A percentile compares a stretch with the other conserved stretches of the same genome.
phyloP scores from a whole-genome alignment of 2,113 vertebrate genomes.

The sheep (Ovis aries) region ARS-UI_Ramb_v3.0 NC_056076.1:1116501-1117000 shows the following conservation, averaged over 20 bases:
- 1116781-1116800: constrained; percentile 83
- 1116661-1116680: background rate
- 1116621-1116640: constrained; percentile 44
- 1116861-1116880: constrained; percentile 78
- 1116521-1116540: background rate
- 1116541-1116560: background rate
- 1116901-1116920: constrained; percentile 81
- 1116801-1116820: constrained; percentile 84
- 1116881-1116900: constrained; percentile 77
- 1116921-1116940: constrained; percentile 79
- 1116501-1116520: background rate
- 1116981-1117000: constrained; percentile 70
- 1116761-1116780: constrained; percentile 76
- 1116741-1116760: constrained; percentile 75
- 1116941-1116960: constrained; percentile 63
- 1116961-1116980: constrained; percentile 68
- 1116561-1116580: constrained; percentile 17
- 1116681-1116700: constrained; percentile 64
- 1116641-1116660: constrained; percentile 32
- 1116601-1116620: constrained; percentile 13
- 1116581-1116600: constrained; percentile 49
- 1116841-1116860: constrained; percentile 77
- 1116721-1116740: constrained; percentile 70
- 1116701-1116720: constrained; percentile 61
- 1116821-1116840: constrained; percentile 77